These are phyloP conservation scores for Centropus bengalensis DNA, from an alignment of 2,113 vertebrate genomes.

Conservation along the genomic window DNA sequence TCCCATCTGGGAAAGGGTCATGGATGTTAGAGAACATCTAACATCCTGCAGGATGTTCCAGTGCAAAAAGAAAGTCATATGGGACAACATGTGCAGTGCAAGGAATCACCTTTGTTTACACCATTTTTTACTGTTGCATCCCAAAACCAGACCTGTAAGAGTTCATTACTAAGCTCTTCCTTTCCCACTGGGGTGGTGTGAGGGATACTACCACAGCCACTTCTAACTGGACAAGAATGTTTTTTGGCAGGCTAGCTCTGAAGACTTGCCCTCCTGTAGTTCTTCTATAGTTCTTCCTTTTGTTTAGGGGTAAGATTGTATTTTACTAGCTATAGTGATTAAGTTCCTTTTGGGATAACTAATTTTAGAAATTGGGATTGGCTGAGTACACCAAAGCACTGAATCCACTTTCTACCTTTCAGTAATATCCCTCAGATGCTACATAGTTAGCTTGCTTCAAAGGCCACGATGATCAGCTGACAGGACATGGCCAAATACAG, in stretches of 20 bases:
- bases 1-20: neutral
- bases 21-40: neutral
- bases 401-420: neutral
- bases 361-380: neutral
- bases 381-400: neutral
- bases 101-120: neutral
- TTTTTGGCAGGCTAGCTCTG: neutral
- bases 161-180: neutral
- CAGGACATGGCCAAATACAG: neutral
- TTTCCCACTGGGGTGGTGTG: neutral
- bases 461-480: neutral
- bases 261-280: neutral
- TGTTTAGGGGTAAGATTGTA: neutral
- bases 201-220: neutral
- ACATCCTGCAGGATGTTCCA: fast-evolving
- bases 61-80: neutral
- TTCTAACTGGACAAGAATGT: neutral
- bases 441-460: neutral
- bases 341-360: neutral
- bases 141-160: neutral
- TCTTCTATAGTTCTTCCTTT: neutral
- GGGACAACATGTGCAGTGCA: neutral
- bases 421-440: neutral
- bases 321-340: neutral
- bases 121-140: neutral